Conservation (phyloP, 2,888 invertebrate genomes). For the Phortica okadai region DNA sequence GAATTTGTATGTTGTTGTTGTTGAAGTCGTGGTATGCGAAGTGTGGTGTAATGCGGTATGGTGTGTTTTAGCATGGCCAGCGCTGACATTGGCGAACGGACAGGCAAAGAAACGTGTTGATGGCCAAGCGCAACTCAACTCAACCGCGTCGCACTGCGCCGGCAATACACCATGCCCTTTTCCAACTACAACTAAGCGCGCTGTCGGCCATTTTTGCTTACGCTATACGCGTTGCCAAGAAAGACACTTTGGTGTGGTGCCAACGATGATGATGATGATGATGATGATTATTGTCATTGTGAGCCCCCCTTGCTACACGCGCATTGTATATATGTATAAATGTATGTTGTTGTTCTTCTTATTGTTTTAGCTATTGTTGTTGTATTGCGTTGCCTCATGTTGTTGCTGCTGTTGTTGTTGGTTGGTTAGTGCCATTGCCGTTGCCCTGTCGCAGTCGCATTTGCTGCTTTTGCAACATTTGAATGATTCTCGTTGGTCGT, state of each 20-base stretch:
- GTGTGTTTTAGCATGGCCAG: neutral
- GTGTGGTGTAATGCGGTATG: neutral
- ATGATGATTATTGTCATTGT: neutral
- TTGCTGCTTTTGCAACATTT: slow-evolving; percentile 67
- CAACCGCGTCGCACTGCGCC: neutral
- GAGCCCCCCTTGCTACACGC: neutral
- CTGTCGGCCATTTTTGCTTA: slow-evolving; percentile 32
- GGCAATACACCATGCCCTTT: neutral
- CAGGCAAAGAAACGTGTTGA: slow-evolving; percentile 1
- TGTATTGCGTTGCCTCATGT: neutral
- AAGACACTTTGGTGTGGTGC: neutral
- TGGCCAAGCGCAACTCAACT: neutral
- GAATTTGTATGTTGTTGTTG: neutral
- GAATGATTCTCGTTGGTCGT: slow-evolving; percentile 73
- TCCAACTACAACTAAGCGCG: neutral
- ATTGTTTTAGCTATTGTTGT: slow-evolving; percentile 3
- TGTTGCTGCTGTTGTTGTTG: slow-evolving; percentile 14
- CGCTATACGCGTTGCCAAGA: slow-evolving; percentile 23
- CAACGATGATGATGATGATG: neutral
- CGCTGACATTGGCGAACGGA: neutral
- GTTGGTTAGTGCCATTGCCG: neutral
- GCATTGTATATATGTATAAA: neutral
- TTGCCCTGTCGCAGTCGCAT: neutral
- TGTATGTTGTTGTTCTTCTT: slow-evolving; percentile 1
- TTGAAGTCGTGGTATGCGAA: too few relatives aligned